Conservation (phyloP, 2,797 vertebrate genomes). For the Pagetopsis macropterus region DNA sequence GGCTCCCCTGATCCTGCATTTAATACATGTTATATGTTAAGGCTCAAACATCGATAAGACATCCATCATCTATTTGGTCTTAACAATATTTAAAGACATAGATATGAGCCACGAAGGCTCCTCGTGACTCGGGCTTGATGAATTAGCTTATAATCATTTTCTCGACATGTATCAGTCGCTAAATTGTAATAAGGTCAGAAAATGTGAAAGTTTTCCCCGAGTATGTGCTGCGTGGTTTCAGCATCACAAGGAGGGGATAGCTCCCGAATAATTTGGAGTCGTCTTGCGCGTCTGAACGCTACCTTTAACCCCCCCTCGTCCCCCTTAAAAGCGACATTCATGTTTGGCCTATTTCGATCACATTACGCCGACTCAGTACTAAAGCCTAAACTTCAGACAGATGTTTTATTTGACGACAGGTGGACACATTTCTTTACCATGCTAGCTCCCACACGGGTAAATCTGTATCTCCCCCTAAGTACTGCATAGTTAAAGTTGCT, state of each 20-base stretch:
- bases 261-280: slow-evolving; percentile 53
- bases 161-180: slow-evolving; percentile 13
- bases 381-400: slow-evolving; percentile 43
- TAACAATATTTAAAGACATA: slow-evolving; percentile 32
- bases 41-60: slow-evolving; percentile 29
- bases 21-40: slow-evolving; percentile 46
- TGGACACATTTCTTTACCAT: slow-evolving; percentile 17
- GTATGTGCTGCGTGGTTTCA: slow-evolving; percentile 52
- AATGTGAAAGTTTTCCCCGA: slow-evolving; percentile 13
- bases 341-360: slow-evolving; percentile 54
- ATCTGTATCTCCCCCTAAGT: slow-evolving; percentile 23
- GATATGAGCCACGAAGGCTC: slow-evolving; percentile 3
- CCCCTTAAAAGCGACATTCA: slow-evolving; percentile 33
- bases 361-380: slow-evolving; percentile 52
- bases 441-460: neutral
- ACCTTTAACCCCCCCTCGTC: neutral
- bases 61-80: slow-evolving; percentile 36
- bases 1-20: slow-evolving; percentile 61
- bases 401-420: slow-evolving; percentile 40
- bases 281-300: slow-evolving; percentile 27
- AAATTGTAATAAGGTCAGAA: slow-evolving; percentile 27
- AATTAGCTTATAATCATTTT: neutral
- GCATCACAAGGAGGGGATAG: slow-evolving; percentile 70
- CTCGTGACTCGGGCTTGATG: slow-evolving; percentile 13
- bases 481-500: slow-evolving; percentile 44